These are phyloP conservation scores for Amphimedon queenslandica DNA, from an alignment of 37 sponge, comb jelly and placozoan species.

Conservation along the genomic window DNA sequence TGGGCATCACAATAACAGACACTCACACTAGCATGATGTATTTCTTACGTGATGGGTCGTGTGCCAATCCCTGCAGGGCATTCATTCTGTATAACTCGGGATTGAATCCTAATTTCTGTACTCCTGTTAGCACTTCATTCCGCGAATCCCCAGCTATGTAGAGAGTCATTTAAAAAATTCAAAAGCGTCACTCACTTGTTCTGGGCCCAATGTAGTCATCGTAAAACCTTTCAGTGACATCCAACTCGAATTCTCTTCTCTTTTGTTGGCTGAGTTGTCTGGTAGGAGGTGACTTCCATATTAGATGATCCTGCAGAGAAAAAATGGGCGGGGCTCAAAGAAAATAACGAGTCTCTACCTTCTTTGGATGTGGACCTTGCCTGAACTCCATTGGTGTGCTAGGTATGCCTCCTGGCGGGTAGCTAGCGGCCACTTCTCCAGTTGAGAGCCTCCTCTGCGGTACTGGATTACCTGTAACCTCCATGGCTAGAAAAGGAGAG, in stretches of 20 bases:
- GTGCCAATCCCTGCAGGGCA: slow-evolving; percentile 42
- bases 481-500: slow-evolving; percentile 5
- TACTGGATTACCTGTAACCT: not conserved
- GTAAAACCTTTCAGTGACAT: slow-evolving; percentile 69
- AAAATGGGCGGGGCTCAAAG: not conserved
- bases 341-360: slow-evolving; percentile 1
- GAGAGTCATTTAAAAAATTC: not conserved
- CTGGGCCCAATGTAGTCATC: slow-evolving; percentile 68
- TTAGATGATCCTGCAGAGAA: slow-evolving; percentile 33
- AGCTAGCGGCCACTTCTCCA: not conserved
- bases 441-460: slow-evolving; percentile 1
- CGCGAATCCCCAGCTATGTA: slow-evolving; percentile 63
- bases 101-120: slow-evolving; percentile 46
- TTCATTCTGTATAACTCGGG: slow-evolving; percentile 52
- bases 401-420: slow-evolving; percentile 19
- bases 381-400: slow-evolving; percentile 51
- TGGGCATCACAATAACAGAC: not conserved
- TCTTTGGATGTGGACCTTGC: slow-evolving; percentile 58
- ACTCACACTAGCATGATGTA: not conserved
- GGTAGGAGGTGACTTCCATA: slow-evolving; percentile 56
- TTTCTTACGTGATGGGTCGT: slow-evolving; percentile 65
- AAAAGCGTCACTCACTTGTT: slow-evolving; percentile 34
- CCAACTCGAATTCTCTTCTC: slow-evolving; percentile 47
- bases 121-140: slow-evolving; percentile 53
- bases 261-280: slow-evolving; percentile 45